Percentiles rank a stretch among this genome's conserved stretches.
These are phyloP conservation scores for Gnathonemus longibarbis DNA, from an alignment of 2,113 vertebrate genomes.

Conservation along the genomic window DNA sequence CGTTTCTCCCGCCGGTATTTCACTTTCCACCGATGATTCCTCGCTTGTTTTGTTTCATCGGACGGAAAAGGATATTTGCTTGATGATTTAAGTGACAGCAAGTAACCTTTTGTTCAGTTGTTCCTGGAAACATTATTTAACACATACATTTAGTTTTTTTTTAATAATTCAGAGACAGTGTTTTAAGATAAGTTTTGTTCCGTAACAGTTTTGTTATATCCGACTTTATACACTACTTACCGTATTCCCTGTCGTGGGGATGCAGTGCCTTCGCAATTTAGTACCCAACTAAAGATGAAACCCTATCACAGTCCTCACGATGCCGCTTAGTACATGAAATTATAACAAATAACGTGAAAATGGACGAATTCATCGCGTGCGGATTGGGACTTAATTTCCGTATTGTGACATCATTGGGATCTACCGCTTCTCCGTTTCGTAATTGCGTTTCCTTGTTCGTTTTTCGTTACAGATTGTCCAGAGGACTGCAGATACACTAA, in stretches of 20 bases:
- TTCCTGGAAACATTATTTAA: neutral
- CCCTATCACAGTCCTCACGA: neutral
- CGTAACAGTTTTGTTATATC: neutral
- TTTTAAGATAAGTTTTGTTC: neutral
- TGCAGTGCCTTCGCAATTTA: neutral
- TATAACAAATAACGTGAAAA: neutral
- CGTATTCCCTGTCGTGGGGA: neutral
- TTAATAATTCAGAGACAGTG: neutral
- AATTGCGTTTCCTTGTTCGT: neutral
- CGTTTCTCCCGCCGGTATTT: neutral
- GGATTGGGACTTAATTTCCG: neutral
- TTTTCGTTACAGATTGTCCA: neutral
- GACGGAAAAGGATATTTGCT: neutral
- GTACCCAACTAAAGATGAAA: neutral
- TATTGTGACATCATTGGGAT: neutral
- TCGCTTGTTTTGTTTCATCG: neutral
- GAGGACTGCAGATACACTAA: neutral
- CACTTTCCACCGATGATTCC: slow-evolving; percentile 8
- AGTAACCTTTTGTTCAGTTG: neutral
- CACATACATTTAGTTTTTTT: neutral
- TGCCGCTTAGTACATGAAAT: neutral
- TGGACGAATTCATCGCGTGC: neutral
- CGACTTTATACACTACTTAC: neutral
- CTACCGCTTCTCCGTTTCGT: neutral
- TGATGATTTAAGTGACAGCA: neutral